These are phyloP conservation scores for Metalampra italica DNA, from an alignment of 2,888 invertebrate species.

Conservation along the genomic window DNA sequence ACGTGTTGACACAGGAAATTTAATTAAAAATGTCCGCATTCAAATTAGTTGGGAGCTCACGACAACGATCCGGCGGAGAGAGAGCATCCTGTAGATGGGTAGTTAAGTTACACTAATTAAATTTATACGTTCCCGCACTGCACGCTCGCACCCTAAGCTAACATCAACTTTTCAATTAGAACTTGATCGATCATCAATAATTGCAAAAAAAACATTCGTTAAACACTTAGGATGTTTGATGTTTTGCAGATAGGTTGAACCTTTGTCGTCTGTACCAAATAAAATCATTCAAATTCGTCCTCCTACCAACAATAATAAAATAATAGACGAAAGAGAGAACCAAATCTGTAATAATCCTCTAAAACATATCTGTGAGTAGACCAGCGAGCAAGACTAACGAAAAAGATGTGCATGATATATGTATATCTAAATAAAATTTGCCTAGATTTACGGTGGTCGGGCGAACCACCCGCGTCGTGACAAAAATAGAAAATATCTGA, in stretches of 20 bases:
- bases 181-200: conserved; percentile 16
- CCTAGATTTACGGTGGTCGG: conserved; percentile 41
- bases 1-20: conserved; percentile 7
- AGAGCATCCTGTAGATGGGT: background rate
- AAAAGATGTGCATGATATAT: conserved; percentile 48
- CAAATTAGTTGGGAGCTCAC: conserved; percentile 9
- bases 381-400: conserved; percentile 30
- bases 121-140: conserved; percentile 14
- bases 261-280: too few relatives aligned
- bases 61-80: conserved; percentile 9
- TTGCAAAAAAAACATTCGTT: background rate
- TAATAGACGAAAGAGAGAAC: too few relatives aligned
- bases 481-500: conserved; percentile 64
- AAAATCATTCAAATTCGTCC: too few relatives aligned
- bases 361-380: too few relatives aligned
- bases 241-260: too few relatives aligned
- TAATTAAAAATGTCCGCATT: conserved; percentile 14
- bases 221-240: too few relatives aligned
- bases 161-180: conserved; percentile 34
- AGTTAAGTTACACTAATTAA: conserved; percentile 21
- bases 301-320: too few relatives aligned
- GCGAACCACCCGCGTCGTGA: conserved; percentile 53
- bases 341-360: too few relatives aligned
- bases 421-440: conserved; percentile 50
- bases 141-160: conserved; percentile 16